Evolutionary conservation across 2,888 invertebrate species (phyloP), one percentile per base, ranked within the genome.

Genomic region (Proisotoma minuta): DNA sequence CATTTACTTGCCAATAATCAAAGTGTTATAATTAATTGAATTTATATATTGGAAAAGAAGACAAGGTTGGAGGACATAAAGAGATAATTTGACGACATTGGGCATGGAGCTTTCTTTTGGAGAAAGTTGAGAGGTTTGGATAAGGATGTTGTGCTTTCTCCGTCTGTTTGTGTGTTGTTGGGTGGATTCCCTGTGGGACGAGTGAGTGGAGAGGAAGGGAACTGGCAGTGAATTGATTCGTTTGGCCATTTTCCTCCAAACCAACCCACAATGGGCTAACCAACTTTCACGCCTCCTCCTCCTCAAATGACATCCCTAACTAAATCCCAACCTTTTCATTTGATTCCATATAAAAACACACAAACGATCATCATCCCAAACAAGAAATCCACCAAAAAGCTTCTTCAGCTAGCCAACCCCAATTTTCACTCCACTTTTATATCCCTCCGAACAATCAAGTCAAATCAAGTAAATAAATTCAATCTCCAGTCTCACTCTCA

Each of bases 291-390:
- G 51, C 51, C 51, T 51, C 51, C 68, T 62, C 61, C 65, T 68
- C 60, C 68, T 65, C 66, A 66, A 69, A 69, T 69, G 69, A 69
- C 69, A 66, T 66, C 66, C 66, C 66, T 59, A 66, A 63, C 66
- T 47, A 27, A 51, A 51, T 51, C 51, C 51, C 51, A 51, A 51
- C 27, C 51, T 51, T 51, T 51, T 51, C 51, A 51, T 51, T 51
- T 51, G 51, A 51, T 51, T 43, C 43, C 18, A 15, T 51, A 26
- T 27, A 51, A 51, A 51, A 49, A 22, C 49, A 49, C 23, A 18
- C 15, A 12, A n/a, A 22, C 50, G 22, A 50, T 24, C 50, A 50
- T 24, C 23, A 8, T 23, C 50, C 23, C 27, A 27, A 51, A 43
- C 43, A 43, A 8, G 8, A 34, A 8, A 34, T 10, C 34, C 34